phyloP scores from a whole-genome alignment of 2,113 vertebrate genomes.

The Morone chrysops region DNA sequence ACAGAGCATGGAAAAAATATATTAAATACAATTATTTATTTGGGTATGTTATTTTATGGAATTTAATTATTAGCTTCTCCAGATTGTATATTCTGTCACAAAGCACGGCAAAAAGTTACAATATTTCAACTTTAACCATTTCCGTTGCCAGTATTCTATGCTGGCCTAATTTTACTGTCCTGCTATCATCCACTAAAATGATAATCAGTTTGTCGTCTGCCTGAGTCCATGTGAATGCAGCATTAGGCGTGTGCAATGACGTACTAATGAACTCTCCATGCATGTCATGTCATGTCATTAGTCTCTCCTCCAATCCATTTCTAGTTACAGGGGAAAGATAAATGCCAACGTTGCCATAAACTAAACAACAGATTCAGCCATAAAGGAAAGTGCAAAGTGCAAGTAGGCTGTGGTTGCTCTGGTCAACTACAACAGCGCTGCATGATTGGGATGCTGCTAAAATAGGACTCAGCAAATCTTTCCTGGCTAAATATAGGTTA shows the following conservation, averaged over 20 bases:
- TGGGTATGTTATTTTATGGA: no score
- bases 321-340: background rate
- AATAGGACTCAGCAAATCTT: background rate
- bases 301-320: background rate
- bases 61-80: no score
- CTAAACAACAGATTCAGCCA: background rate
- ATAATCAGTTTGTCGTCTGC: no score
- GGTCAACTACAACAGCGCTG: background rate
- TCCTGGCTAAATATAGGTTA: constrained; percentile 10
- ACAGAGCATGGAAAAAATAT: no score
- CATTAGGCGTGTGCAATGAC: background rate
- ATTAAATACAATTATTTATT: no score
- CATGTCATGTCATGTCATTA: background rate
- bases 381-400: background rate
- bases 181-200: no score
- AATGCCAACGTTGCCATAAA: background rate
- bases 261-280: background rate
- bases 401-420: background rate
- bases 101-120: no score
- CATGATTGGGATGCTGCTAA: background rate
- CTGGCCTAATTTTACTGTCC: no score
- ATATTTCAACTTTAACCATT: no score
- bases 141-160: no score
- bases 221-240: no score
- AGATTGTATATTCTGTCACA: no score